Evolutionary conservation across 2,888 invertebrate genomes (phyloP), one percentile per base, ranked within the genome.

Genomic region (Yponomeuta sedellus): DNA sequence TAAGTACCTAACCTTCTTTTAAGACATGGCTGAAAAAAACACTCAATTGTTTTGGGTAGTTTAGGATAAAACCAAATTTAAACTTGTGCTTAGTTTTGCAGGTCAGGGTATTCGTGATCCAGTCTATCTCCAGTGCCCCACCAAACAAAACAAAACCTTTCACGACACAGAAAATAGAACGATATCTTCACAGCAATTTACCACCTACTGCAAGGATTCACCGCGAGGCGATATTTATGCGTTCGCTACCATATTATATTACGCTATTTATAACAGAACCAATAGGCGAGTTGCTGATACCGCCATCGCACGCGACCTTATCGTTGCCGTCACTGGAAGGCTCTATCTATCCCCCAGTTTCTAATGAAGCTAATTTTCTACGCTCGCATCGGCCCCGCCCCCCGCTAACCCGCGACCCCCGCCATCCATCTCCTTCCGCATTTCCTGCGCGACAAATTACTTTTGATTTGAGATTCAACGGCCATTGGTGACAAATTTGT

Each of bases 311-410:
- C 66, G 75, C 56, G 66, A 68, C 71, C 71, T 70, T 69, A 72
- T 66, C 64, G 19, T 64, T 61, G 65, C 81, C 70, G 81, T 83
- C 77, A 79, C 81, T 84, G 73, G 44, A 16, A 52, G 16, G 44
- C 44, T 16, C 44, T 57, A 20, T 58, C 72, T 71, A 68, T 73
- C 76, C 75, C 75, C 75, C 74, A 75, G 72, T 79, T 79, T 77
- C 76, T 76, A 90, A 91, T 90, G 90, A 90, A 90, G 88, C 87
- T 88, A 91, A 90, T 89, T 88, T 90, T 85, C 84, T 77, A 74
- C 78, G 80, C 79, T 78, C 82, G 81, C 81, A 52, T 84, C 83
- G 80, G 85, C 84, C 85, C 83, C 12, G 44, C 16, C 25, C 83
- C 85, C 81, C 83, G 85, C 82, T 85, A 85, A 88, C 86, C 85